These are phyloP conservation scores for Hydractinia symbiolongicarpus DNA, from an alignment of 30 jellyfish, hydroid and myxozoan genomes.

Conservation along the genomic window DNA sequence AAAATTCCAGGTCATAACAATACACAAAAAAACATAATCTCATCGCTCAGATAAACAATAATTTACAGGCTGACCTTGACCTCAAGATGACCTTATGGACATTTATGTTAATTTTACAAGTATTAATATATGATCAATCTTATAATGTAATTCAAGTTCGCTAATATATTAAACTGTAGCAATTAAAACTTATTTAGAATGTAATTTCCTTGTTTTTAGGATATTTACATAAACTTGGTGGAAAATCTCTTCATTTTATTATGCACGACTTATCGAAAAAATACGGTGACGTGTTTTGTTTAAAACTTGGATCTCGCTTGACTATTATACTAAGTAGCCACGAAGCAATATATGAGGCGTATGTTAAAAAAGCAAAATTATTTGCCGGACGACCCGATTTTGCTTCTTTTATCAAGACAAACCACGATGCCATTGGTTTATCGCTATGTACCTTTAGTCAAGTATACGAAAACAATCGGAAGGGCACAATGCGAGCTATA, in stretches of 20 bases:
- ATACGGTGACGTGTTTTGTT: slow-evolving; percentile 9
- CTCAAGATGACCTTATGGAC: no score
- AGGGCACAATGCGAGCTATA: slow-evolving; percentile 7
- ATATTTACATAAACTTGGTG: not conserved
- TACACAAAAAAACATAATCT: no score
- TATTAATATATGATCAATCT: no score
- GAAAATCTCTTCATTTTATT: slow-evolving; percentile 20
- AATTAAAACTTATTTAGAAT: no score
- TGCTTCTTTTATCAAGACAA: slow-evolving; percentile 19
- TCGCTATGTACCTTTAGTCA: slow-evolving; percentile 19
- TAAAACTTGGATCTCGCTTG: slow-evolving; percentile 24
- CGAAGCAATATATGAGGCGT: slow-evolving; percentile 20
- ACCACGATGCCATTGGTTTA: slow-evolving; percentile 10
- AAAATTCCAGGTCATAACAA: no score
- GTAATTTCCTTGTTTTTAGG: not conserved
- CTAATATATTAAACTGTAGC: no score
- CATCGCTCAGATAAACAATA: no score
- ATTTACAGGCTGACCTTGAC: no score
- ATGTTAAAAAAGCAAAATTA: slow-evolving; percentile 21
- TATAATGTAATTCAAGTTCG: no score
- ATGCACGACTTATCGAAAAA: slow-evolving; percentile 5
- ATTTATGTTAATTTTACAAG: no score
- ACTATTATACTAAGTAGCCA: slow-evolving; percentile 18
- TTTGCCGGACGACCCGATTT: slow-evolving; percentile 33
- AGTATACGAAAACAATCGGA: slow-evolving; percentile 13